Percentiles rank a stretch among this genome's conserved stretches.
Conservation (phyloP, 2,113 vertebrate genomes). For the Rhinichthys klamathensis region DNA sequence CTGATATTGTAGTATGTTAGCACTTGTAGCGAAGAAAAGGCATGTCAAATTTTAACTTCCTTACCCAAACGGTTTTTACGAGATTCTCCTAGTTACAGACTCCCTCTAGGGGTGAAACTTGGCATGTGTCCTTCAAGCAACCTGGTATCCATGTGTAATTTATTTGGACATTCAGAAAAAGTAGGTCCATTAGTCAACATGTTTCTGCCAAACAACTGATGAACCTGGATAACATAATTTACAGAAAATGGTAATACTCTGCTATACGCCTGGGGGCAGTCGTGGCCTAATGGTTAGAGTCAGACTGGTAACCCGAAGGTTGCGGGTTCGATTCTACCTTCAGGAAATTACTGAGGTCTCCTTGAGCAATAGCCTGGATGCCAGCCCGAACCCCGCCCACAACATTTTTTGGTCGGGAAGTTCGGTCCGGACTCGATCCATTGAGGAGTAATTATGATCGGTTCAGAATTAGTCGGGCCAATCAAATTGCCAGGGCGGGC, state of each 20-base stretch:
- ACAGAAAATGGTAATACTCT: neutral
- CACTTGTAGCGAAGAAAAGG: neutral
- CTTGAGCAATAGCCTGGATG: too few species aligned
- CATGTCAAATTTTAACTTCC: slow-evolving; percentile 17
- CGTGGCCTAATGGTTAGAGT: too few species aligned
- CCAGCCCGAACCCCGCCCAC: too few species aligned
- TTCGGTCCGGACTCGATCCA: too few species aligned
- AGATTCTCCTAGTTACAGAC: neutral
- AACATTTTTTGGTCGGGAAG: too few species aligned
- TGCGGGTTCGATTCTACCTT: too few species aligned
- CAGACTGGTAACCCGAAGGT: too few species aligned
- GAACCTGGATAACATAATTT: neutral
- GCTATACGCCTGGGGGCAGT: neutral
- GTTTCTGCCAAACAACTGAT: neutral
- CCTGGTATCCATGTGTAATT: neutral
- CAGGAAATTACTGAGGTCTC: too few species aligned
- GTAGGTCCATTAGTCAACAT: slow-evolving; percentile 1
- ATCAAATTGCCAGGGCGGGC: too few species aligned
- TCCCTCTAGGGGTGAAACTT: neutral
- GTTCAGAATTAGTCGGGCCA: too few species aligned
- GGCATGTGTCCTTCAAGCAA: neutral
- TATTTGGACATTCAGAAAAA: neutral
- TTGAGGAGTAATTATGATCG: too few species aligned
- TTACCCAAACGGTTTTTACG: neutral
- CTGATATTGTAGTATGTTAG: neutral